Evolutionary conservation across 2,888 invertebrate species (phyloP), one percentile per base, ranked within the genome.

Genomic region (Galeruca laticollis): DNA sequence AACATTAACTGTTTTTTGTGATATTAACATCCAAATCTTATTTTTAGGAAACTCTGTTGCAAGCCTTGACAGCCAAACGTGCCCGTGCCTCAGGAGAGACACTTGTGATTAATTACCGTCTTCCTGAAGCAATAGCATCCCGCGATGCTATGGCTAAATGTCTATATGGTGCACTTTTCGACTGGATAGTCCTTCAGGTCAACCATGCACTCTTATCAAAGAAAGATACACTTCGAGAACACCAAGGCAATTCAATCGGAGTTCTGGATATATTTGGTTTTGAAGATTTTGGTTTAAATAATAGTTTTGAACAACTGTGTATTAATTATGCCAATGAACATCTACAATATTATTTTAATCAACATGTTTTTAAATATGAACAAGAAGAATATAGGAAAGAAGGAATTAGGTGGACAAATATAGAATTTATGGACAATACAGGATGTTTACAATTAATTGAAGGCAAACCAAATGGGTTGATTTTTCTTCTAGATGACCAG

Each of bases 251-350:
- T 86, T 97, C 96, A 77, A 98, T 98, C 80, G 91, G 98, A 72
- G 97, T 98, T 68, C 88, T 97, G 76, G 98, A 98, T 85, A 98
- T 98, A 82, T 98, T 98, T 87, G 97, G 98, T 26, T 98, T 98
- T 87, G 98, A 98, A 85, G 97, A 98, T 87, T 97, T 98, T 83
- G 95, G 93, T 70, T 89, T 91, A 68, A 92, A 91, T 85, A 94
- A 94, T 86, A 97, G 96, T 85, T 98, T 97, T 85, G 98, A 98
- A 86, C 98, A 98, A 86, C 90, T 98, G 77, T 98, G 98, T 86
- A 98, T 98, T 79, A 98, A 98, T 88, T 98, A 96, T 86, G 98
- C 98, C 18, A 98, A 98, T 85, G 98, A 98, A 86, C 97, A 97
- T 86, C 89, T 98, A 61, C 98, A 98, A 87, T 95, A 96, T 86